These are phyloP conservation scores for Cacatua alba DNA, from an alignment of 2,113 vertebrate genomes.

Conservation along the genomic window DNA sequence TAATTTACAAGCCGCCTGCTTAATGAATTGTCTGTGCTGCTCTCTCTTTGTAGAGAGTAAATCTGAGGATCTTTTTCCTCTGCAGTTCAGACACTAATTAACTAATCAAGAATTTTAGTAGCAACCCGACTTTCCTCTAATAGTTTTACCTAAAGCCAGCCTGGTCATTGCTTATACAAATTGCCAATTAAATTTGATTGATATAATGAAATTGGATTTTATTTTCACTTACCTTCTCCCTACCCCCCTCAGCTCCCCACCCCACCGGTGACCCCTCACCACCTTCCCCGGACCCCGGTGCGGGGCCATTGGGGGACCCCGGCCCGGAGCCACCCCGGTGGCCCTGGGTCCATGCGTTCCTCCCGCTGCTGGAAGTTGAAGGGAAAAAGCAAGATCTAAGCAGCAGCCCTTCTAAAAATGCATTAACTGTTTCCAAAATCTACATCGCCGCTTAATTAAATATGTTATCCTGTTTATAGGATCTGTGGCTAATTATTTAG, in stretches of 20 bases:
- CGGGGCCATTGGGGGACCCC: not conserved
- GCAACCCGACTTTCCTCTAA: constrained; percentile 84
- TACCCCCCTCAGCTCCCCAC: not conserved
- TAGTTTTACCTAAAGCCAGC: constrained; percentile 88
- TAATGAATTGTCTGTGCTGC: constrained; percentile 93
- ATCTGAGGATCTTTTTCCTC: constrained; percentile 85
- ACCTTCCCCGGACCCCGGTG: not conserved
- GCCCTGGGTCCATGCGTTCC: constrained; percentile 32
- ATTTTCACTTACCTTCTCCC: constrained; percentile 80
- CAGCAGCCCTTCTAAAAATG: constrained; percentile 70
- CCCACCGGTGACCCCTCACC: not conserved
- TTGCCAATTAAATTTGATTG: constrained; percentile 92
- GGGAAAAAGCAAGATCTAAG: constrained; percentile 66
- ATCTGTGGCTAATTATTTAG: constrained; percentile 93
- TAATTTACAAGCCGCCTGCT: constrained; percentile 90
- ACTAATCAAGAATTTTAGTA: constrained; percentile 87
- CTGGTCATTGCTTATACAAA: constrained; percentile 88
- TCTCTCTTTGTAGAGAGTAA: constrained; percentile 90
- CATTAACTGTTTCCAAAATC: constrained; percentile 87
- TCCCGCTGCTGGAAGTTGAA: constrained; percentile 64
- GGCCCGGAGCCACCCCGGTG: not conserved
- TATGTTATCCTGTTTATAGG: constrained; percentile 94
- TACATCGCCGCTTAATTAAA: constrained; percentile 86
- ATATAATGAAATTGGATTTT: constrained; percentile 88
- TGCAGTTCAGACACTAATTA: constrained; percentile 89